Percentiles rank a stretch among this genome's conserved stretches.
phyloP scores from a whole-genome alignment of 2,797 vertebrate genomes.

The Paguma larvata region DNA sequence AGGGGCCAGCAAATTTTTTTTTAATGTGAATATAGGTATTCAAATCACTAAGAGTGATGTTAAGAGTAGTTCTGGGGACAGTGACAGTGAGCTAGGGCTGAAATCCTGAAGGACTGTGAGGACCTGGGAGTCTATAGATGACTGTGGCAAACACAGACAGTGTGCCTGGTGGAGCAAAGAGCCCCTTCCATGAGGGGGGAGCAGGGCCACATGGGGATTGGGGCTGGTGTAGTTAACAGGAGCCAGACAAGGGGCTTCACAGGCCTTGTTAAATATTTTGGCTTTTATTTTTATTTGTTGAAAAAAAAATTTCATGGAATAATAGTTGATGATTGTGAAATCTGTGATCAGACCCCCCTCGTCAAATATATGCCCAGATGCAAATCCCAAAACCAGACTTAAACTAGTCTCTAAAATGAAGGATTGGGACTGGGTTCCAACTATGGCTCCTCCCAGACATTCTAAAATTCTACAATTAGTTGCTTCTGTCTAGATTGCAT shows the following conservation, averaged over 20 bases:
- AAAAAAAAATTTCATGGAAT: neutral
- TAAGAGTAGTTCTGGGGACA: neutral
- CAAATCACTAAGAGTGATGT: neutral
- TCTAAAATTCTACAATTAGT: neutral
- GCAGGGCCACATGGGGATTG: rapidly evolving
- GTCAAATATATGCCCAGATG: neutral
- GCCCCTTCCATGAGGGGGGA: rapidly evolving
- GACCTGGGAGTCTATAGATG: neutral
- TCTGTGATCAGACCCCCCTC: neutral
- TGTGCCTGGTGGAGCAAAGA: too few species aligned
- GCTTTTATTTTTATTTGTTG: constrained; percentile 32
- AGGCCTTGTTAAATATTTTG: neutral
- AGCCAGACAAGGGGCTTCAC: neutral
- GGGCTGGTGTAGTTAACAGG: rapidly evolving
- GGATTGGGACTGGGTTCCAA: neutral
- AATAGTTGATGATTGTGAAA: neutral
- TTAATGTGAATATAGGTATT: neutral
- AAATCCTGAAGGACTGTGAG: neutral
- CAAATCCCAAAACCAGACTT: neutral
- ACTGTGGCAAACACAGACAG: too few species aligned
- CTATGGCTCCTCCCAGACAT: neutral
- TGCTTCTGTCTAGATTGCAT: neutral
- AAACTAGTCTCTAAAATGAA: neutral
- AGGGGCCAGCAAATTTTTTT: neutral
- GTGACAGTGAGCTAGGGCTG: neutral